Base-by-base conservation (phyloP, 2,888 invertebrate genomes). In the Nephrocerus scutellatus region DNA sequence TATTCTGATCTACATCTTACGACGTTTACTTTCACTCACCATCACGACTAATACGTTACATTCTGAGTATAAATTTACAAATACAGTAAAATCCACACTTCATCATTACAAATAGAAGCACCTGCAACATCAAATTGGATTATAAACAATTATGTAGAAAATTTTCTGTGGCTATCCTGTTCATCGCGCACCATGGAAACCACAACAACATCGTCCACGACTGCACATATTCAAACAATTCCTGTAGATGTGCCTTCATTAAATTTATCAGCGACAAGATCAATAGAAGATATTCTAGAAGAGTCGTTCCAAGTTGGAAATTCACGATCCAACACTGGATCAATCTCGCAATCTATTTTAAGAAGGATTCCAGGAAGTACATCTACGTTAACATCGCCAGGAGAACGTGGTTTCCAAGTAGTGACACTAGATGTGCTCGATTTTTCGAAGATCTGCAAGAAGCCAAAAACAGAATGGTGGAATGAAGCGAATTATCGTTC, bases 321-420 rank as follows among this genome's bases (percentile, higher is more conserved):
- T 43, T 36, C 40, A 29, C 37, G 29, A 34, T 44, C 37, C 24
- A 46, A 1, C 44, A 44, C 19, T 48, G 48, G 43, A 22, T 32
- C 10, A 45, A 41, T 48, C 10, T 37, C 14, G 3, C 41, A 45
- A 37, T 48, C 37, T 45, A 39, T 48, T 21, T 41, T 10, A 34
- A 43, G 41, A 41, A 36, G 18, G 38, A 36, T 18, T 4, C 16
- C 26, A 21, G 38, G 28, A 9, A 28, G 9, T 33, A 30, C 6
- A 9, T 33, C 16, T 23, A 28, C 30, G 16, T 28, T 36, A 39
- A 43, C 36, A 29, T 40, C 43, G 38, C 46, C 46, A 10, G 40
- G 36, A 18, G 42, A 46, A 46, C 32, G 22, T 46, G 43, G 43
- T n/a, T 41, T 5, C 29, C 39, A 43, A 25, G 38, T 47, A 5